phyloP scores from a whole-genome alignment of 2,888 invertebrate genomes.

The Euzophera pinguis region DNA sequence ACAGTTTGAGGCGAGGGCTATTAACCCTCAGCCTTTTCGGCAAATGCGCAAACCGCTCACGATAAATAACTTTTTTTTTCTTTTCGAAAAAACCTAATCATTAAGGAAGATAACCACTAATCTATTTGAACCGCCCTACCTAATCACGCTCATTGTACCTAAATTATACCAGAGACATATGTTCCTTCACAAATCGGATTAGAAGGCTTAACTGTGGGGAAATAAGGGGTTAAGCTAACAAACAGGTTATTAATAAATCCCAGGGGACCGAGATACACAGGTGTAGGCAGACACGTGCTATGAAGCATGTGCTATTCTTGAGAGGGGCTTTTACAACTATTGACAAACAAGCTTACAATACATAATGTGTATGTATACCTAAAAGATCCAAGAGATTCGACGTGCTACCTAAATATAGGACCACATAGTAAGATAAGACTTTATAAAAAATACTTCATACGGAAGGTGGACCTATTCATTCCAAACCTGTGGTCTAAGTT shows the following conservation, averaged over 20 bases:
- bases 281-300: not conserved
- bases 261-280: not conserved
- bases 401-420: too few species aligned
- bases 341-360: too few species aligned
- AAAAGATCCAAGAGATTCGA: too few species aligned
- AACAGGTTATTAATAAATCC: not conserved
- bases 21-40: too few species aligned
- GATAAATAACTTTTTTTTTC: too few species aligned
- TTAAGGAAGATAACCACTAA: not conserved
- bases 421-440: too few species aligned
- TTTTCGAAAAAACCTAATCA: not conserved
- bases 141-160: not conserved
- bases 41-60: too few species aligned
- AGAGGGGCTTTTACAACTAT: not conserved
- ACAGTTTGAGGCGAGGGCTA: too few species aligned
- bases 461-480: too few species aligned
- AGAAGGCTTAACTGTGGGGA: not conserved
- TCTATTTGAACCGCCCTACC: not conserved
- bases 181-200: constrained; percentile 8
- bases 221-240: not conserved
- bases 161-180: not conserved
- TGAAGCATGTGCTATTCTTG: not conserved
- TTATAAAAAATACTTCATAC: too few species aligned
- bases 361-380: too few species aligned
- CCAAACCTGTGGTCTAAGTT: too few species aligned